Evolutionary conservation across 2,888 invertebrate species (phyloP).

Genomic region (Eugnorisma glareosa): DNA sequence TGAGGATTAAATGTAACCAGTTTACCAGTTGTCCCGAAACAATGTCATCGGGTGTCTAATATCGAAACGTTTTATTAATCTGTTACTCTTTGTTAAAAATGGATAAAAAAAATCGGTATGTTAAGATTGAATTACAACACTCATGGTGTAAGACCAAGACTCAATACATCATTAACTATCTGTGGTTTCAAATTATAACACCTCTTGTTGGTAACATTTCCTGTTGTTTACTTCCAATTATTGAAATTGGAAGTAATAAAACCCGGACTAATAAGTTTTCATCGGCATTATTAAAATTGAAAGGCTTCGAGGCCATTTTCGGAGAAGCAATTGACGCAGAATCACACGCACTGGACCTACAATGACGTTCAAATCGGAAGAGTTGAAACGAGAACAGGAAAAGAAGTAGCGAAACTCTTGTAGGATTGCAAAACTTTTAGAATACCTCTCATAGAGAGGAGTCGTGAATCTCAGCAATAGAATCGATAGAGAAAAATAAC

Average conservation of each 20-base stretch:
- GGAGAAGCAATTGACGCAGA: constrained; percentile 46
- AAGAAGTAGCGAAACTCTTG: background rate
- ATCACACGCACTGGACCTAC: constrained; percentile 11
- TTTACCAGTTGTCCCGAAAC: background rate
- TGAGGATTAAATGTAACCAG: background rate
- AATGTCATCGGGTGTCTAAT: background rate
- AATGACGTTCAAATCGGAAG: background rate
- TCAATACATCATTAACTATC: constrained; percentile 17
- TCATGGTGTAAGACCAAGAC: constrained; percentile 17
- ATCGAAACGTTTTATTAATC: background rate
- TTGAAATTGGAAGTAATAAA: constrained; percentile 14
- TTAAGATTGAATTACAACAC: constrained; percentile 16
- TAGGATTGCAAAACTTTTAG: background rate
- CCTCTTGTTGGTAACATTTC: constrained; percentile 47
- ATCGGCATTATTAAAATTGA: constrained; percentile 44
- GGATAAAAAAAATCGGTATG: background rate
- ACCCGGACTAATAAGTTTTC: constrained; percentile 52
- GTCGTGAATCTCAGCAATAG: background rate
- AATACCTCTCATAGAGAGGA: background rate
- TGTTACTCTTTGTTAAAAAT: background rate
- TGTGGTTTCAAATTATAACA: constrained; percentile 28
- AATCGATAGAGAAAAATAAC: background rate
- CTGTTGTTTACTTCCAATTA: constrained; percentile 42
- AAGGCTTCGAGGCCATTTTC: constrained; percentile 52
- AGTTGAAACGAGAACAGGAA: background rate